phyloP scores from a whole-genome alignment of 2,888 invertebrate genomes.

The Drosophila conformis region DNA sequence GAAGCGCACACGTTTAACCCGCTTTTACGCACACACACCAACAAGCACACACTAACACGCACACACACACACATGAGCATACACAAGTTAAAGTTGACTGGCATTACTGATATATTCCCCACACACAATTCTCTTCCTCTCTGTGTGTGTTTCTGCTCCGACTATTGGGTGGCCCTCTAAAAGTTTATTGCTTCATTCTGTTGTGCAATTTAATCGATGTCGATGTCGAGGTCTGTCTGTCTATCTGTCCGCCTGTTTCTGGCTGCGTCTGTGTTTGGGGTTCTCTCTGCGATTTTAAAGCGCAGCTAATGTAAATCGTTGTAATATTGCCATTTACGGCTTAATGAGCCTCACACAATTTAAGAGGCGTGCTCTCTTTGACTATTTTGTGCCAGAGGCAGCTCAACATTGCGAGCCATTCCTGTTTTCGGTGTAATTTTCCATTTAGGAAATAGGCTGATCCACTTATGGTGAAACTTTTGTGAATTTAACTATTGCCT shows the following conservation, averaged over 20 bases:
- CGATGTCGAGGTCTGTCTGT: conserved; percentile 51
- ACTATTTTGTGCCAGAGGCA: conserved; percentile 8
- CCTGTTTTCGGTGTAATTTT: conserved; percentile 7
- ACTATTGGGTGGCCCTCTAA: conserved; percentile 67
- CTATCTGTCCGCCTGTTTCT: not conserved
- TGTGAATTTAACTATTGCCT: conserved; percentile 4
- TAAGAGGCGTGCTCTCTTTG: conserved; percentile 42
- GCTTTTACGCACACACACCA: conserved; percentile 67
- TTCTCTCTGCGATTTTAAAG: conserved; percentile 63
- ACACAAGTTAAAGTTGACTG: conserved; percentile 42
- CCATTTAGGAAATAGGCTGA: conserved; percentile 9
- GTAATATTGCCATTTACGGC: conserved; percentile 69
- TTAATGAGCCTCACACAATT: conserved; percentile 66
- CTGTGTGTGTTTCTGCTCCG: conserved; percentile 9
- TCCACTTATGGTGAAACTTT: conserved; percentile 11
- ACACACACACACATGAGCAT: conserved; percentile 18
- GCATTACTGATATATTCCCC: conserved; percentile 59
- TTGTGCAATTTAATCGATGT: conserved; percentile 78
- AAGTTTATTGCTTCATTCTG: conserved; percentile 80
- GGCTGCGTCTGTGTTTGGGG: conserved; percentile 1
- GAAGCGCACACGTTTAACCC: conserved; percentile 79
- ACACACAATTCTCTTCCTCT: conserved; percentile 3
- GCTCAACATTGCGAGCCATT: not conserved
- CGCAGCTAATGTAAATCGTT: conserved; percentile 75
- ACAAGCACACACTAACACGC: conserved; percentile 24